Evolutionary conservation across 1,140 invertebrate genomes (phyloP).

Genomic region (Neodiprion lecontei): DNA sequence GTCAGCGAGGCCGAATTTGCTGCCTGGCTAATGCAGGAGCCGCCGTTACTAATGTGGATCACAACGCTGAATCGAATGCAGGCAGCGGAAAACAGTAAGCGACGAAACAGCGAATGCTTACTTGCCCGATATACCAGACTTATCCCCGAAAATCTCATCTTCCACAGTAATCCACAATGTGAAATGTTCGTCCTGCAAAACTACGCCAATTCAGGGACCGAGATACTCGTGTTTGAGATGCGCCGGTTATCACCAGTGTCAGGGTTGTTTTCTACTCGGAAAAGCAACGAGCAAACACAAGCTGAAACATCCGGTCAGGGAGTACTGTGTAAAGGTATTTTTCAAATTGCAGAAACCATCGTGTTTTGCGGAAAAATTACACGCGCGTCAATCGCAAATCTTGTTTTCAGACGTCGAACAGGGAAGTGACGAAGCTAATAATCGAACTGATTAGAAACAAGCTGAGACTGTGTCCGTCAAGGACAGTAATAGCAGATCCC

Average conservation of each 20-base stretch:
- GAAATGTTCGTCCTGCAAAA: constrained; percentile 66
- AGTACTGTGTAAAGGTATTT: constrained; percentile 73
- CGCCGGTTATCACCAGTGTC: constrained; percentile 80
- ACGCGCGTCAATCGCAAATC: too few relatives aligned
- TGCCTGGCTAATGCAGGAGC: constrained; percentile 67
- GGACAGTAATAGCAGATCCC: constrained; percentile 33
- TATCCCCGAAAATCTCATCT: constrained; percentile 28
- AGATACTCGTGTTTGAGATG: constrained; percentile 78
- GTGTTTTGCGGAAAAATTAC: neutral
- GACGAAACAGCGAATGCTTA: neutral
- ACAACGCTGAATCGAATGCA: constrained; percentile 67
- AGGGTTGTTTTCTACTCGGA: constrained; percentile 82
- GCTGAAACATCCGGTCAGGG: constrained; percentile 77
- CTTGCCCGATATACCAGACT: too few relatives aligned
- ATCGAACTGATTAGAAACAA: constrained; percentile 61
- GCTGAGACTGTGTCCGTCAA: constrained; percentile 53
- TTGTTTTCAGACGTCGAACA: constrained; percentile 55
- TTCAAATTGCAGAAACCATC: constrained; percentile 1
- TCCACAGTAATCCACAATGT: constrained; percentile 64
- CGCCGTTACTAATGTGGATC: constrained; percentile 67
- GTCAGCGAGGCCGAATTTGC: constrained; percentile 66
- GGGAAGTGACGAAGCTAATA: constrained; percentile 60
- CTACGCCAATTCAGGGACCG: constrained; percentile 63
- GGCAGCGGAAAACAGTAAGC: constrained; percentile 63
- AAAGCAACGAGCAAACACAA: constrained; percentile 75